Conservation (phyloP, 2,797 vertebrate genomes). For the Hyperoplus lanceolatus region DNA sequence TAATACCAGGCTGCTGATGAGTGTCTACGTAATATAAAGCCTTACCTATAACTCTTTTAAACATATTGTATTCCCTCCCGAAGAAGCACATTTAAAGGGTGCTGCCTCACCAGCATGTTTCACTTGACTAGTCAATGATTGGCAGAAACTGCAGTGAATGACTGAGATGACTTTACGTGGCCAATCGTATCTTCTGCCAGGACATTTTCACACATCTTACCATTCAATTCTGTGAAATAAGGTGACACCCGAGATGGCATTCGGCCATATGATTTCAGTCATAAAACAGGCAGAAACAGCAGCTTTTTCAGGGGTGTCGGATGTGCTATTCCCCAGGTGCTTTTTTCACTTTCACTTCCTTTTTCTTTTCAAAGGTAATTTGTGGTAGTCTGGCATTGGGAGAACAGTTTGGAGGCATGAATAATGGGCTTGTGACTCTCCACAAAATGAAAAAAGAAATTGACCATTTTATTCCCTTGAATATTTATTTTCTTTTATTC, state of each 20-base stretch:
- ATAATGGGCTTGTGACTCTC: background rate
- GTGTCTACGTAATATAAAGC: too few species aligned
- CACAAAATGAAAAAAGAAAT: background rate
- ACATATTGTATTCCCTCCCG: background rate
- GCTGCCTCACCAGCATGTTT: background rate
- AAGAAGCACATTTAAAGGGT: background rate
- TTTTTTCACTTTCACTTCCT: constrained; percentile 5
- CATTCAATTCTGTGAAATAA: background rate
- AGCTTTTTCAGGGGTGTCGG: background rate
- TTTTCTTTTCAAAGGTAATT: background rate
- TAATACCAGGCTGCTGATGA: too few species aligned
- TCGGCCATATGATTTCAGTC: background rate
- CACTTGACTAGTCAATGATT: constrained; percentile 3
- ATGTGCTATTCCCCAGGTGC: background rate
- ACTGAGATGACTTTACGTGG: constrained; percentile 5
- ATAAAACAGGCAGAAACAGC: background rate
- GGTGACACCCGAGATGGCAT: background rate
- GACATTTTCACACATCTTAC: background rate
- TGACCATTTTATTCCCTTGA: background rate
- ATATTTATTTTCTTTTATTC: background rate
- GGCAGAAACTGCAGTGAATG: background rate
- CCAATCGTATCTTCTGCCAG: background rate
- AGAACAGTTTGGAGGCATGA: background rate
- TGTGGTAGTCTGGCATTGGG: background rate
- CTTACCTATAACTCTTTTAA: background rate